These are phyloP conservation scores for Orchesellides sinensis DNA, from an alignment of 2,888 invertebrate species.

Conservation along the genomic window DNA sequence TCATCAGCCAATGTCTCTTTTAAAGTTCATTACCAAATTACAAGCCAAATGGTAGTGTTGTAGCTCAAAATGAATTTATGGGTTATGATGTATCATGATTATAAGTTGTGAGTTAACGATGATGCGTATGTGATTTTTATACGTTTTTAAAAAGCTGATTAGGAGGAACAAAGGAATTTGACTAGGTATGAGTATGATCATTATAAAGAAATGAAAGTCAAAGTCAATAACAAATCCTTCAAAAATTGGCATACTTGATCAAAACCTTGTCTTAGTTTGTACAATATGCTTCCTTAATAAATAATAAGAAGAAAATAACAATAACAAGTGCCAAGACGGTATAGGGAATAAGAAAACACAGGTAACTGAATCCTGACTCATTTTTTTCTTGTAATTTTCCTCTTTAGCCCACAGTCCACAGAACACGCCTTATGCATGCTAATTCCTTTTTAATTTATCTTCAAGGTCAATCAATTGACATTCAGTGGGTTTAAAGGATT, in stretches of 20 bases:
- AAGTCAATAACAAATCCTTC: constrained; percentile 58
- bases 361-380: not conserved
- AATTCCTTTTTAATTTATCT: constrained; percentile 27
- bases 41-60: not conserved
- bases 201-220: constrained; percentile 51
- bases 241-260: constrained; percentile 19
- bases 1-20: constrained; percentile 17
- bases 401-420: not conserved
- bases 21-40: constrained; percentile 59
- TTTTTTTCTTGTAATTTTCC: not conserved
- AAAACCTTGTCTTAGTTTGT: constrained; percentile 24
- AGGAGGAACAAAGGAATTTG: not conserved
- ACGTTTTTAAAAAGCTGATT: not conserved
- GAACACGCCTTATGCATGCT: constrained; percentile 24
- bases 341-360: not conserved
- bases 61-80: not conserved
- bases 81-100: constrained; percentile 19
- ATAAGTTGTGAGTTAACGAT: too few species aligned
- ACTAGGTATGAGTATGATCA: not conserved
- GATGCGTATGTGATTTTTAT: not conserved
- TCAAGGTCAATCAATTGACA: constrained; percentile 49
- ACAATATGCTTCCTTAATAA: constrained; percentile 29
- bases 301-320: not conserved
- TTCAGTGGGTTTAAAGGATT: constrained; percentile 28
- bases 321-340: not conserved